Conservation (phyloP, 2,113 vertebrate species). For the Coturnix japonica region DNA sequence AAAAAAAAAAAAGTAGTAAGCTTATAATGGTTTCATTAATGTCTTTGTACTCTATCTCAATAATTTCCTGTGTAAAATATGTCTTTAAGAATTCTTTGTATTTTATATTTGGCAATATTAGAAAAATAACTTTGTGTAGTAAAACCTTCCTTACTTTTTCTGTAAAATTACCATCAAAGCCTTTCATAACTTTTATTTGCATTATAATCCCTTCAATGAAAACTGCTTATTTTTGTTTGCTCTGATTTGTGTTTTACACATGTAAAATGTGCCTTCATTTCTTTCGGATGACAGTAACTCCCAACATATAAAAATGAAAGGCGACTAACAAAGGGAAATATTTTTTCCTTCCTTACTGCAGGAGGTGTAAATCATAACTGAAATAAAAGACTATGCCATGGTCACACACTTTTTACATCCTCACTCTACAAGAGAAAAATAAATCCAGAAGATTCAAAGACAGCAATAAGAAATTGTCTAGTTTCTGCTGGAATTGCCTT, state of each 20-base stretch:
- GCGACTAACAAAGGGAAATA: not conserved
- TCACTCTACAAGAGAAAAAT: not conserved
- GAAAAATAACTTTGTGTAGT: not conserved
- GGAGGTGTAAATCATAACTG: slow-evolving; percentile 19
- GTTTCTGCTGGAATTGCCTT: not conserved
- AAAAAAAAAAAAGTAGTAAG: rapidly evolving
- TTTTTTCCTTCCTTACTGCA: not conserved
- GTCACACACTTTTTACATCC: not conserved
- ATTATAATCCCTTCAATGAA: not conserved
- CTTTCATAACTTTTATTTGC: not conserved
- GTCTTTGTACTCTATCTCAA: not conserved
- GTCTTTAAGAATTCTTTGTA: not conserved
- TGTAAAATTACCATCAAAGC: not conserved
- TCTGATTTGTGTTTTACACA: not conserved
- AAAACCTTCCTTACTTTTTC: not conserved
- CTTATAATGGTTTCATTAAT: not conserved
- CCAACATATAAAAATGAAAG: not conserved
- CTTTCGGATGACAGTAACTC: not conserved
- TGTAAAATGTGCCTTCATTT: not conserved
- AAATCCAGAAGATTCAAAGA: slow-evolving; percentile 29
- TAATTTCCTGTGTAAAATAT: not conserved
- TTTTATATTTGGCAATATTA: not conserved
- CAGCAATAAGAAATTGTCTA: not conserved
- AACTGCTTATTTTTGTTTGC: not conserved
- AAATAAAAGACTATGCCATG: slow-evolving; percentile 13